These are phyloP conservation scores for Centropus unirufus DNA, from an alignment of 2,113 vertebrate species.

Conservation along the genomic window DNA sequence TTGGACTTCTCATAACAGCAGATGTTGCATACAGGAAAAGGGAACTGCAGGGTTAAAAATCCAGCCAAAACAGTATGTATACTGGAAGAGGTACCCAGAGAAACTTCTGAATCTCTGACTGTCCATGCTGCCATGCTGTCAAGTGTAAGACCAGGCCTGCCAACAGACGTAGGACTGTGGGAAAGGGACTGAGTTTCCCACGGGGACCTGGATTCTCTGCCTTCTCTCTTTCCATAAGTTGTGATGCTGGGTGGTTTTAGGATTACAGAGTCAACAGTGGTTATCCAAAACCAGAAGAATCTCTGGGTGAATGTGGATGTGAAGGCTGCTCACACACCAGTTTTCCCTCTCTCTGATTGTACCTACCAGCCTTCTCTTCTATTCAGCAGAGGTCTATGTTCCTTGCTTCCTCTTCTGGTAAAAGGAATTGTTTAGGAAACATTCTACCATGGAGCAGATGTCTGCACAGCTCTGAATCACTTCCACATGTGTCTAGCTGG, in stretches of 20 bases:
- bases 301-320: background rate
- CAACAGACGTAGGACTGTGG: background rate
- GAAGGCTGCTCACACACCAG: background rate
- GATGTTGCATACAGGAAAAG: background rate
- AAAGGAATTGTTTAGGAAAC: background rate
- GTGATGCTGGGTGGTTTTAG: background rate
- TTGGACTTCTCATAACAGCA: background rate
- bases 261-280: background rate
- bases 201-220: background rate
- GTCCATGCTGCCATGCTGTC: background rate
- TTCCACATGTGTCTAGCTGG: background rate
- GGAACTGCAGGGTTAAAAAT: background rate
- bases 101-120: background rate
- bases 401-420: background rate
- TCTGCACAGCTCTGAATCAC: background rate
- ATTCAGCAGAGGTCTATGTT: background rate
- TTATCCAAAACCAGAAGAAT: background rate
- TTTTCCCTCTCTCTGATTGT: background rate
- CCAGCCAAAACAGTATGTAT: too few relatives aligned
- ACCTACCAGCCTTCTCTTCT: background rate
- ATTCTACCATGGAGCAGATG: background rate
- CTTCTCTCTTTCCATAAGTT: background rate
- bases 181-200: background rate
- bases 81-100: background rate
- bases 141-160: background rate